Conservation (phyloP, 2,888 invertebrate genomes). For the Drosophila colorata region DNA sequence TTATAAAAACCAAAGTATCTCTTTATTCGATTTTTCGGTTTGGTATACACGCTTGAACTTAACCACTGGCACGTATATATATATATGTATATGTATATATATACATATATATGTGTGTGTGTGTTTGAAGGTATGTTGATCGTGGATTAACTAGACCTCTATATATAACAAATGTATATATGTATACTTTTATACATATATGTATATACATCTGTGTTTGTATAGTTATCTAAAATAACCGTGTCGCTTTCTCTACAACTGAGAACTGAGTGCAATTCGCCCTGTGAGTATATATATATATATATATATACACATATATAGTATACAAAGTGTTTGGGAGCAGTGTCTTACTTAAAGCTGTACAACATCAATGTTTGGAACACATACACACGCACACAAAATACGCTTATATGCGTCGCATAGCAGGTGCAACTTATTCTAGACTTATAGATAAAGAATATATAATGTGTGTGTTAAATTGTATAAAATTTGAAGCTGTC, state of each 20-base stretch:
- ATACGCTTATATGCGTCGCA: slow-evolving; percentile 7
- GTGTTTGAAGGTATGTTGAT: slow-evolving; percentile 19
- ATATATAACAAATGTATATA: slow-evolving; percentile 30
- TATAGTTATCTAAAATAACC: slow-evolving; percentile 61
- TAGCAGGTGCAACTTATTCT: slow-evolving; percentile 49
- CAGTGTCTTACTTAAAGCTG: slow-evolving; percentile 45
- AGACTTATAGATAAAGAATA: slow-evolving; percentile 34
- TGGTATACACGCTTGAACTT: slow-evolving; percentile 75
- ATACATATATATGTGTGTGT: slow-evolving; percentile 25
- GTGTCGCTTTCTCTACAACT: background rate
- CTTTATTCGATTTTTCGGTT: slow-evolving; percentile 61
- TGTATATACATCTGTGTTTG: slow-evolving; percentile 28
- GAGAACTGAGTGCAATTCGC: background rate
- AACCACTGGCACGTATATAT: slow-evolving; percentile 31
- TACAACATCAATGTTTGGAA: slow-evolving; percentile 46
- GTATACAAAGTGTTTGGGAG: slow-evolving; percentile 36
- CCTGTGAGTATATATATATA: slow-evolving; percentile 11
- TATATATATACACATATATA: slow-evolving; percentile 5
- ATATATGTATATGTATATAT: slow-evolving; percentile 29
- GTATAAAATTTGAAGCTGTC: slow-evolving; percentile 40
- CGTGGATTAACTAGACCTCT: slow-evolving; percentile 16
- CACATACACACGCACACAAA: slow-evolving; percentile 26
- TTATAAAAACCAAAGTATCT: slow-evolving; percentile 39
- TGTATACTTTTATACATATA: slow-evolving; percentile 32
- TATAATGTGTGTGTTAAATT: slow-evolving; percentile 10